phyloP scores from a whole-genome alignment of 2,113 vertebrate genomes.

The Gambusia affinis region DNA sequence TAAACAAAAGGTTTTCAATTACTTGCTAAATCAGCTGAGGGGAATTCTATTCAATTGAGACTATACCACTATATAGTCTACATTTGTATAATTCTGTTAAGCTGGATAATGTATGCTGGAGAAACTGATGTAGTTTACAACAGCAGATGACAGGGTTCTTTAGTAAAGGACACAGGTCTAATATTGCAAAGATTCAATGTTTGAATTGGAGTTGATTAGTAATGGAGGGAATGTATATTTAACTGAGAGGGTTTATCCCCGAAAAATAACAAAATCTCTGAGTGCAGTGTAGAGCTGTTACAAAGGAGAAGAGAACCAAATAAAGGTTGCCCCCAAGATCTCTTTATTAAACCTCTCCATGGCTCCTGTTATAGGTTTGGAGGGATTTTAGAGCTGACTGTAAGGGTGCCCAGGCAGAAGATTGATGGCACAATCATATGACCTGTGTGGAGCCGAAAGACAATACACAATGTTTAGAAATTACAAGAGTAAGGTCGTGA shows the following conservation, averaged over 20 bases:
- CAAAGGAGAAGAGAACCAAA: neutral
- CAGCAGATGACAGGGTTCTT: too few relatives aligned
- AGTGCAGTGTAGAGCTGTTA: neutral
- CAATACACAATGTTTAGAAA: constrained; percentile 1
- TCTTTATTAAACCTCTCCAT: neutral
- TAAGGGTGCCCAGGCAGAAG: neutral
- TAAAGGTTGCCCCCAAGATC: neutral
- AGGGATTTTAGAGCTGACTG: neutral
- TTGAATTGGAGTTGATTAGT: too few relatives aligned
- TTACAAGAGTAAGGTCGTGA: constrained; percentile 7
- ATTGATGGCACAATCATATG: neutral
- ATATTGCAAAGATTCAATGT: too few relatives aligned
- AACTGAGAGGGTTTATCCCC: neutral
- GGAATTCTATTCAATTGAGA: too few relatives aligned
- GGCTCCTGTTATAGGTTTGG: neutral
- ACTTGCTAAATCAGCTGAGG: too few relatives aligned
- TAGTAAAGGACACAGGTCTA: too few relatives aligned
- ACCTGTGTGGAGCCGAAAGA: neutral
- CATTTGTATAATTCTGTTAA: too few relatives aligned
- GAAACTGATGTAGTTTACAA: too few relatives aligned
- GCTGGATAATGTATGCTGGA: too few relatives aligned
- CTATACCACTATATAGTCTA: too few relatives aligned
- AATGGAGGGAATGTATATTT: too few relatives aligned
- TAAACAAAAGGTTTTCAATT: too few relatives aligned
- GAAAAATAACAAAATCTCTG: neutral